Evolutionary conservation across 2,113 vertebrate genomes (phyloP), one percentile per base, ranked within the genome.

Genomic region (Rana temporaria): DNA sequence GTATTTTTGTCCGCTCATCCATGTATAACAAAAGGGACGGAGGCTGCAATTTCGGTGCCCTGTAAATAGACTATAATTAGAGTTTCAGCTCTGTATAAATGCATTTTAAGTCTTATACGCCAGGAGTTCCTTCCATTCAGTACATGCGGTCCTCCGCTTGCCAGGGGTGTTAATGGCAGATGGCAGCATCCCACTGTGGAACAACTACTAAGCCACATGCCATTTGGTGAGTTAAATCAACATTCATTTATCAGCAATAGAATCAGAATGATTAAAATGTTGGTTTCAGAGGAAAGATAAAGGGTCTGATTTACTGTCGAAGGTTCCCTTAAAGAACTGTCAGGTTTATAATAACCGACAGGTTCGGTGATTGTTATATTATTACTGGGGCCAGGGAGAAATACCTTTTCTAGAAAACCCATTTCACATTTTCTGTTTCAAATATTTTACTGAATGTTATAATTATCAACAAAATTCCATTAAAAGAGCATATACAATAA

Each of bases 91-190:
- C 59, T 83, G 63, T 83, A 52, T 57, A 83, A 68, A 76, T 82
- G 26, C 60, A 75, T 75, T 74, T 82, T n/a, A 59, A 75, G 70
- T 26, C 53, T 66, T 76, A 22, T 76, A 72, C 20, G 72, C 81
- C 72, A 83, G 81, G 70, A 83, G 81, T 83, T 83, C 81, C 81
- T 83, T 83, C 72, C 81, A 83, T 74, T 76, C 72, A 83, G 81
- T 83, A 83, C 81, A 83, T 74, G 71, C 81, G 81, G 72, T 83
- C 55, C 81, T 83, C 53, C 55, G 81, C 81, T 53, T 83, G 72
- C 81, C 81, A 83, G 81, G 81, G 81, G 81, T 83, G 81, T 83
- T 83, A 83, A 83, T 83, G 81, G 81, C 81, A 83, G 81, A 83
- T 83, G 81, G 81, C 81, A 83, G 81, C 72, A 68, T 83, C 81